Conservation (phyloP, 1,140 invertebrate genomes). For the Diuraphis noxia region DNA sequence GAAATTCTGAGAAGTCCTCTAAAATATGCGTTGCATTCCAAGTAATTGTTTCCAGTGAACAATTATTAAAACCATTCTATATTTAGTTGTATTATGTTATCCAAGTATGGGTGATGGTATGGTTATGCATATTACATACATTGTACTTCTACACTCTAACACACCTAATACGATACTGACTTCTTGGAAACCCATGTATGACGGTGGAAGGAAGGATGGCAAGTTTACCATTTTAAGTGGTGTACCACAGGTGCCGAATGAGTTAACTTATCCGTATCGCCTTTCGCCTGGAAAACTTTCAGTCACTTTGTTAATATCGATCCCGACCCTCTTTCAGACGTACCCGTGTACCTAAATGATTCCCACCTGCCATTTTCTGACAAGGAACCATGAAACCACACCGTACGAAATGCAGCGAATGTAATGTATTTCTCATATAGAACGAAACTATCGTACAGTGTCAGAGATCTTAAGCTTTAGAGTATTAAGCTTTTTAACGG, state of each 20-base stretch:
- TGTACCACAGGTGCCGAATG: constrained; percentile 28
- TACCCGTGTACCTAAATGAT: not conserved
- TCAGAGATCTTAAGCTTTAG: not conserved
- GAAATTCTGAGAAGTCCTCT: not conserved
- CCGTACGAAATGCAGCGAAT: not conserved
- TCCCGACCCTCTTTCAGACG: not conserved
- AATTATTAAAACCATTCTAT: not conserved
- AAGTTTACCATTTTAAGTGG: constrained; percentile 5
- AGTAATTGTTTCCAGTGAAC: not conserved
- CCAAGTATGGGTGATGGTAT: not conserved
- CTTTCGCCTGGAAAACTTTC: constrained; percentile 3
- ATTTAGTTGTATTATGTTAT: not conserved
- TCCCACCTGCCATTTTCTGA: not conserved
- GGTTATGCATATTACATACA: not conserved
- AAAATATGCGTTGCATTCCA: not conserved
- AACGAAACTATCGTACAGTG: not conserved
- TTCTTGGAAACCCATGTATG: not conserved
- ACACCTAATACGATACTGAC: not conserved
- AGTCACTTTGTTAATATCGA: constrained; percentile 26
- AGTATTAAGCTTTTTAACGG: not conserved
- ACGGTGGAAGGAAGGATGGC: not conserved
- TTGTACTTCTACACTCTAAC: no score
- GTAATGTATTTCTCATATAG: not conserved
- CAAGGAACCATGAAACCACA: not conserved
- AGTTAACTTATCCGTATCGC: constrained; percentile 38